Evolutionary conservation across 1,140 invertebrate genomes (phyloP).

Genomic region (Papilio xuthus): DNA sequence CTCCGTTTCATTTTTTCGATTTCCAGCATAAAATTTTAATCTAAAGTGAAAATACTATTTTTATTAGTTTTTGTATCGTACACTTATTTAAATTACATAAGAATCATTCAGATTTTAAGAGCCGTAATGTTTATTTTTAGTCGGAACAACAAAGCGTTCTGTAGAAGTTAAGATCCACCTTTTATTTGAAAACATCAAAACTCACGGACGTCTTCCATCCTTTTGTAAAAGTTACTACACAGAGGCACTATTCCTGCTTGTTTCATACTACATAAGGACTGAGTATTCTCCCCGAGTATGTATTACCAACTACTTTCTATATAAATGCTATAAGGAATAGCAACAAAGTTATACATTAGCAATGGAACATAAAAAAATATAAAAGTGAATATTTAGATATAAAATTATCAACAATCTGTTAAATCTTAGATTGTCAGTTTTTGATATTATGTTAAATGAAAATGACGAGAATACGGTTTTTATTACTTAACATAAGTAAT

Average conservation of each 20-base stretch:
- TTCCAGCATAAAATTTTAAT: background rate
- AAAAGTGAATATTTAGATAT: too few species aligned
- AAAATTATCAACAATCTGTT: too few species aligned
- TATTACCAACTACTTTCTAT: background rate
- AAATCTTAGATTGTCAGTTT: too few species aligned
- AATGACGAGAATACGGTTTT: too few species aligned
- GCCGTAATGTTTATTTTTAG: background rate
- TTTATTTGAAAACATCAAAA: slow-evolving; percentile 18
- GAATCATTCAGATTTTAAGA: background rate
- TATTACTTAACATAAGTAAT: too few species aligned
- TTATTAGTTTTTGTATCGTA: background rate
- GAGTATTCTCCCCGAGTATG: background rate
- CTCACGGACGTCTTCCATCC: background rate
- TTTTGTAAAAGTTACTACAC: slow-evolving; percentile 16
- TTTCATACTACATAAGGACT: background rate
- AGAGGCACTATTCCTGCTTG: background rate
- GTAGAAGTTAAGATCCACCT: background rate
- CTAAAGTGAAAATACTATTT: background rate
- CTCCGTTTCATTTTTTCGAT: background rate
- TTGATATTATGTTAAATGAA: too few species aligned
- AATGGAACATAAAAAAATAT: background rate
- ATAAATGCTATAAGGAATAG: background rate
- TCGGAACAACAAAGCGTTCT: background rate
- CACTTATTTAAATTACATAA: background rate
- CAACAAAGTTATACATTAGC: background rate